These are phyloP conservation scores for Pogonophryne albipinna DNA, from an alignment of 2,797 vertebrate genomes.

Conservation along the genomic window DNA sequence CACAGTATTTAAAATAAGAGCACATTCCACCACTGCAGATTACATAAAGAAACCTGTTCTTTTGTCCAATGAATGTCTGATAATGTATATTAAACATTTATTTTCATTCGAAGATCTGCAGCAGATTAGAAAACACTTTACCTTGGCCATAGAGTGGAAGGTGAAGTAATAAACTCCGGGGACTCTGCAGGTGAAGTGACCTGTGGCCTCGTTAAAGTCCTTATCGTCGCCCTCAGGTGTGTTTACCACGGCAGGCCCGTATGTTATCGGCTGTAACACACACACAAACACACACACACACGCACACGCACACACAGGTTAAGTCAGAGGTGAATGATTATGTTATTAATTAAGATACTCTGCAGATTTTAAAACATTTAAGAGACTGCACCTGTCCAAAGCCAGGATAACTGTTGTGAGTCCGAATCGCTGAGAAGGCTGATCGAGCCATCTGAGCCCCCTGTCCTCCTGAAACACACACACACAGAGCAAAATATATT, in stretches of 20 bases:
- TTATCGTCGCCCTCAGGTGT: accelerated
- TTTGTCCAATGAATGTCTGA: neutral
- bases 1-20: too few species aligned
- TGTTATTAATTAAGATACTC: too few species aligned
- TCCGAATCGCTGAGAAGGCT: slow-evolving; percentile 68
- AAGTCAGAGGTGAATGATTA: too few species aligned
- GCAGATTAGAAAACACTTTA: slow-evolving; percentile 6
- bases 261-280: slow-evolving; percentile 45
- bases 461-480: slow-evolving; percentile 16
- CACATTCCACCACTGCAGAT: too few species aligned
- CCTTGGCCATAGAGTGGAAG: slow-evolving; percentile 67
- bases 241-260: slow-evolving; percentile 31
- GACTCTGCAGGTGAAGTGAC: slow-evolving; percentile 58
- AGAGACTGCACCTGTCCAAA: slow-evolving; percentile 29
- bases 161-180: slow-evolving; percentile 74
- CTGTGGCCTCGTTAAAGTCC: slow-evolving; percentile 28
- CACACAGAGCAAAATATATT: too few species aligned
- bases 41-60: too few species aligned
- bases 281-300: slow-evolving; percentile 20
- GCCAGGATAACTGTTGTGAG: neutral
- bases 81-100: neutral
- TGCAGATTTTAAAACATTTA: neutral
- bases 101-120: neutral
- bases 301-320: too few species aligned
- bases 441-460: neutral